Percentiles rank a stretch among this genome's conserved stretches.
phyloP scores from a whole-genome alignment of 2,888 invertebrate genomes.

The Gymnosoma rotundatum region DNA sequence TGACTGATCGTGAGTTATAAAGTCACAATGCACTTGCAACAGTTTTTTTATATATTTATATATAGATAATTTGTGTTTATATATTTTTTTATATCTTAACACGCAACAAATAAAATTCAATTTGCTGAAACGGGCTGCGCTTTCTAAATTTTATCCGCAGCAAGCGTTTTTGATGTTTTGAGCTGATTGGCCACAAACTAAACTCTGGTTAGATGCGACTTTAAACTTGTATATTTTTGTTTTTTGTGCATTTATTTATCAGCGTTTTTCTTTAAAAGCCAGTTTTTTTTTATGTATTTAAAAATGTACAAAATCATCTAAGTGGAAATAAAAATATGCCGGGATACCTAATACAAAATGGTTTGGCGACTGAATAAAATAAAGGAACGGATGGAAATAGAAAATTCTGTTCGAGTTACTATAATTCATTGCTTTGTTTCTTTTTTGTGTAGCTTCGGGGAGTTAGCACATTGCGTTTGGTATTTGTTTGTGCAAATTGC shows the following conservation, averaged over 20 bases:
- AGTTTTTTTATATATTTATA: no score
- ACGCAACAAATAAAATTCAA: no score
- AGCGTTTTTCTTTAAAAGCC: conserved; percentile 1
- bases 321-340: conserved; percentile 49
- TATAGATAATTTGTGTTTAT: no score
- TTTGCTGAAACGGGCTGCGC: no score
- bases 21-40: no score
- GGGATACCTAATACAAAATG: conserved; percentile 17
- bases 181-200: no score
- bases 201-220: no score
- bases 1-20: no score
- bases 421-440: conserved; percentile 38
- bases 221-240: neutral
- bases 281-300: neutral
- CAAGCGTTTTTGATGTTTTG: no score
- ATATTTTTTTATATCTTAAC: no score
- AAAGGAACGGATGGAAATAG: conserved; percentile 18
- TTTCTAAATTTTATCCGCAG: no score
- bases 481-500: conserved; percentile 69
- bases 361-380: neutral
- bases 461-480: conserved; percentile 58
- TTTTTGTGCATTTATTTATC: neutral
- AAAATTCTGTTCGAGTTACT: conserved; percentile 33
- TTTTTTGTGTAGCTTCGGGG: conserved; percentile 49
- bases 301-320: conserved; percentile 39